These are phyloP conservation scores for Pantelozetes paolii DNA, from an alignment of 2,888 invertebrate genomes.

Conservation along the genomic window DNA sequence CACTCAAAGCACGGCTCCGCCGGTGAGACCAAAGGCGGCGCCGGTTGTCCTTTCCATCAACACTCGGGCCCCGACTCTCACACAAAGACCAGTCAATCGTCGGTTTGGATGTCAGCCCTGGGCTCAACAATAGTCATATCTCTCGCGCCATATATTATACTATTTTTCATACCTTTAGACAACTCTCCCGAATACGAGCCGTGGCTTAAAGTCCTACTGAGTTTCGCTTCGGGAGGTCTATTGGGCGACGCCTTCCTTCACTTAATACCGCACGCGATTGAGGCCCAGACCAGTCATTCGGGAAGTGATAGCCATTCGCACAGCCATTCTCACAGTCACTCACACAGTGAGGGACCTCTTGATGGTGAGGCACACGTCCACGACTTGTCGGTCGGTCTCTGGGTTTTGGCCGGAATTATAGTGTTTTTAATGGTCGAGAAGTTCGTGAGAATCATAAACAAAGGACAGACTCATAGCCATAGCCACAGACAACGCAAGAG, in stretches of 20 bases:
- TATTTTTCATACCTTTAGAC: conserved; percentile 88
- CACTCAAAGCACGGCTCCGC: conserved; percentile 44
- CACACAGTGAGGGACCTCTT: conserved; percentile 50
- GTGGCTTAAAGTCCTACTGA: conserved; percentile 78
- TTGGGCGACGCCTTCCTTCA: conserved; percentile 98
- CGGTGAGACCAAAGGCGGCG: conserved; percentile 43
- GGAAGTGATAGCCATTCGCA: conserved; percentile 53
- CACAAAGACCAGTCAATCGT: conserved; percentile 44
- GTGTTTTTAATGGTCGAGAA: conserved; percentile 92
- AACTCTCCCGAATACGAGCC: conserved; percentile 77
- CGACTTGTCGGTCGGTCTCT: conserved; percentile 82
- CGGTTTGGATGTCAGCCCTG: conserved; percentile 9
- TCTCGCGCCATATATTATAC: conserved; percentile 84
- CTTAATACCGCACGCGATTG: conserved; percentile 86
- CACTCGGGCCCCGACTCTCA: conserved; percentile 45
- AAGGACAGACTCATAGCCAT: conserved; percentile 65
- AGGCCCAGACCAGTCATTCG: conserved; percentile 36
- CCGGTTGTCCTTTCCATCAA: conserved; percentile 43
- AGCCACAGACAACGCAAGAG: background rate
- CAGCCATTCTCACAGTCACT: conserved; percentile 54
- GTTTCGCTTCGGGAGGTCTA: conserved; percentile 91
- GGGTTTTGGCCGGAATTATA: conserved; percentile 88
- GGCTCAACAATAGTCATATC: conserved; percentile 89
- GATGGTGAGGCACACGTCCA: conserved; percentile 51
- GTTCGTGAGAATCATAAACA: conserved; percentile 77